Conservation (phyloP, 2,888 invertebrate species). For the Scaptomyza reducta region DNA sequence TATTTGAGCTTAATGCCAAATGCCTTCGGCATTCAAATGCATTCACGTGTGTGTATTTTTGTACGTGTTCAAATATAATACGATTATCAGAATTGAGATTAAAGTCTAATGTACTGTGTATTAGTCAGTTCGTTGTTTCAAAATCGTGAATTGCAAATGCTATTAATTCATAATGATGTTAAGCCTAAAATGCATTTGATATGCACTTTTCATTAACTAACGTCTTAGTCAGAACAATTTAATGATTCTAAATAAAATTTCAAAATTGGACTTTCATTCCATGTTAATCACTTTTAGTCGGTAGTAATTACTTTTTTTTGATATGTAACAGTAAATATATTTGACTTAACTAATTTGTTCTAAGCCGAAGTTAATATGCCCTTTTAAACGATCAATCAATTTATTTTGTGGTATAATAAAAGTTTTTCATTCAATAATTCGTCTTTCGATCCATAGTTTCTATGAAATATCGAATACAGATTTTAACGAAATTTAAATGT, state of each 20-base stretch:
- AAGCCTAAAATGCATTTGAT: neutral
- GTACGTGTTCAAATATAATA: constrained; percentile 2
- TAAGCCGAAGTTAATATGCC: no score
- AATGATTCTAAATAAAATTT: neutral
- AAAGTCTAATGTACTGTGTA: neutral
- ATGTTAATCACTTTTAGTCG: neutral
- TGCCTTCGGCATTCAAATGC: neutral
- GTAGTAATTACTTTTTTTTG: neutral
- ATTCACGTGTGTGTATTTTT: neutral
- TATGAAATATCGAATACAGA: neutral
- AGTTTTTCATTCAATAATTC: no score
- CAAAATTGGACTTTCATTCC: neutral
- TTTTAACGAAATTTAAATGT: neutral
- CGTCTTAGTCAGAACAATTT: neutral
- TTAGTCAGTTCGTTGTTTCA: neutral
- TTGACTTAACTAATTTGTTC: no score
- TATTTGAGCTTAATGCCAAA: neutral
- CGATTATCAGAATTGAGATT: constrained; percentile 14
- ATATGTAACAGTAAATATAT: no score
- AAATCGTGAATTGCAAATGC: neutral
- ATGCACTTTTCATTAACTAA: neutral
- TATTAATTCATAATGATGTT: neutral
- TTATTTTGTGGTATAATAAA: no score
- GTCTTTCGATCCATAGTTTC: neutral
- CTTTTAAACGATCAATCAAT: no score